Conservation (phyloP, 2,888 invertebrate species). For the Helleia helle region DNA sequence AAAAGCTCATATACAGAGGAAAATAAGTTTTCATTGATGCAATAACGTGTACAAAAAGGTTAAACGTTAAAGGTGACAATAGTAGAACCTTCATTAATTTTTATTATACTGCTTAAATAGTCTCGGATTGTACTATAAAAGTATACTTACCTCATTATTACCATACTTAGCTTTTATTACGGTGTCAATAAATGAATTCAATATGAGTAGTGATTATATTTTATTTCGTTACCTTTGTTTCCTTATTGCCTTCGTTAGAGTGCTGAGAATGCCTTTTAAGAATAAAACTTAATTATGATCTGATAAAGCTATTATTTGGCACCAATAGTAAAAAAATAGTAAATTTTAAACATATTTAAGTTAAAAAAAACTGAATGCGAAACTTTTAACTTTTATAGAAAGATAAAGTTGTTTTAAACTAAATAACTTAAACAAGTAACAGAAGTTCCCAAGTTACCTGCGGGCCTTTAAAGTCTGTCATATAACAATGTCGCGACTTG, state of each 20-base stretch:
- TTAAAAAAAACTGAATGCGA: no score
- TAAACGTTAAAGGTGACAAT: constrained; percentile 35
- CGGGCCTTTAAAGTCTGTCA: not conserved
- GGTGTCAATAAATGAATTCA: constrained; percentile 2
- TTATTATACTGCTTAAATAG: constrained; percentile 33
- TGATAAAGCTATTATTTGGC: no score
- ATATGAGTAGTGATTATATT: not conserved
- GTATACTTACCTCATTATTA: constrained; percentile 9
- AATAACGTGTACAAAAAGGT: constrained; percentile 28
- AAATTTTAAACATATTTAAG: no score
- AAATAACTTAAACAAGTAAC: constrained; percentile 1
- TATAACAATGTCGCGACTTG: not conserved
- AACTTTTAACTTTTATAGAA: not conserved
- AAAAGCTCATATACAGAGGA: no score
- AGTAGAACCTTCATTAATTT: constrained; percentile 29
- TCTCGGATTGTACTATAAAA: constrained; percentile 22
- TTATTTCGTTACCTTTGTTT: no score
- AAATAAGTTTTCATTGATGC: constrained; percentile 17
- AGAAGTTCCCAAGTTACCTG: constrained; percentile 1
- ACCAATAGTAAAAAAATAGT: no score
- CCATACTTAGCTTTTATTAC: constrained; percentile 1
- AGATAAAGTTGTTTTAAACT: not conserved
- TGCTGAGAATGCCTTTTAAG: no score
- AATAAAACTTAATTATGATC: no score
- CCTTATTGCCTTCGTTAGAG: no score